These are phyloP conservation scores for Pardosa pseudoannulata DNA, from an alignment of 2,888 invertebrate species.

Conservation along the genomic window DNA sequence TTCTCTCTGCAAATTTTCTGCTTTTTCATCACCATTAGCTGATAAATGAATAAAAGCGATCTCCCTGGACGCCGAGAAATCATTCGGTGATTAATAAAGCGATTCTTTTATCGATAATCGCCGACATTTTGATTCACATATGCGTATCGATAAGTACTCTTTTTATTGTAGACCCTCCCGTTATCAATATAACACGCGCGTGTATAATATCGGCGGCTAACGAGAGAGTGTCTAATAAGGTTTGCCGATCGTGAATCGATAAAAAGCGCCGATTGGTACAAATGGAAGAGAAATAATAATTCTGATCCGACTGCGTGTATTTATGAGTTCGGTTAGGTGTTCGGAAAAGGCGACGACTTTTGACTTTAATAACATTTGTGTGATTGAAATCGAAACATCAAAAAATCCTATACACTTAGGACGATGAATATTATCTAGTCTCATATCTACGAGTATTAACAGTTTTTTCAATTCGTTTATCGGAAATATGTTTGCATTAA, in stretches of 20 bases:
- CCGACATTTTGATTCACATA: neutral
- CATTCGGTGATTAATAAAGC: neutral
- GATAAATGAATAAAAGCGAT: slow-evolving; percentile 5
- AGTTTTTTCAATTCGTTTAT: too few relatives aligned
- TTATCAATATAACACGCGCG: neutral
- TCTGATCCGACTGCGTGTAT: too few relatives aligned
- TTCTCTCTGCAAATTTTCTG: neutral
- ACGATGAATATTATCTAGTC: too few relatives aligned
- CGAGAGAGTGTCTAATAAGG: neutral
- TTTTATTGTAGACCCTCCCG: neutral
- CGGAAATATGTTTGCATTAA: too few relatives aligned
- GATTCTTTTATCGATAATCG: neutral
- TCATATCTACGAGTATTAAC: too few relatives aligned
- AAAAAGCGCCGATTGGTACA: neutral
- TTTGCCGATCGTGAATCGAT: neutral
- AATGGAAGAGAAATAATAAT: neutral
- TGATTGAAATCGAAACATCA: too few relatives aligned
- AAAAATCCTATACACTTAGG: too few relatives aligned
- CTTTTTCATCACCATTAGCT: slow-evolving; percentile 5
- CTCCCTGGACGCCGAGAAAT: neutral
- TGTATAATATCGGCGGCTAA: neutral
- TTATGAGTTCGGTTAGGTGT: too few relatives aligned
- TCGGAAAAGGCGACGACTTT: too few relatives aligned
- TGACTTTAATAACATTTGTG: too few relatives aligned
- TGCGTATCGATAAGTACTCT: neutral